Evolutionary conservation across 2,797 vertebrate genomes (phyloP).

Genomic region (Poecilia velifera): DNA sequence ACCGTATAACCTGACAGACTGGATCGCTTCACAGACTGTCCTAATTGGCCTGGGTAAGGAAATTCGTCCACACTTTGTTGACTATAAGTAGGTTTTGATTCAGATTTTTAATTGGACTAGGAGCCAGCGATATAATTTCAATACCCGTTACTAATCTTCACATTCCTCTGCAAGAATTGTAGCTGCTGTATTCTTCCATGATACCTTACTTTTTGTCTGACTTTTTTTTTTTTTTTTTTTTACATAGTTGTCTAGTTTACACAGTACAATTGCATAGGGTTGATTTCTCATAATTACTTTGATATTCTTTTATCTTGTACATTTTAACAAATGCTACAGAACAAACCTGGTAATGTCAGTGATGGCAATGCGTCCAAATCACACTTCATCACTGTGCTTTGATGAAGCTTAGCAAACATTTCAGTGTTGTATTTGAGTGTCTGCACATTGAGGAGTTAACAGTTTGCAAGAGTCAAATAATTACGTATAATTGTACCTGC

Average conservation of each 20-base stretch:
- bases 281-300: neutral
- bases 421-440: neutral
- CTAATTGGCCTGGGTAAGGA: neutral
- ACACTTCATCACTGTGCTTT: neutral
- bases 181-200: neutral
- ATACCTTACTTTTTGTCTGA: too few species aligned
- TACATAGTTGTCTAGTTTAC: neutral
- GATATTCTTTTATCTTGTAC: neutral
- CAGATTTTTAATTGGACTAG: neutral
- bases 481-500: neutral
- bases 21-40: neutral
- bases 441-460: neutral
- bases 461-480: neutral
- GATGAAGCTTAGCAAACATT: neutral
- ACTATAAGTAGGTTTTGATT: neutral
- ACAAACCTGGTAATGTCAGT: neutral
- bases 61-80: neutral
- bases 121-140: neutral
- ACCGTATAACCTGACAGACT: neutral
- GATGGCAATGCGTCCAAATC: neutral
- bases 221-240: too few species aligned
- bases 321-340: neutral
- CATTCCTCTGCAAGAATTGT: neutral
- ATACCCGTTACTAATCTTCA: neutral
- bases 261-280: neutral